Conservation (phyloP, 2,888 invertebrate species). For the Acholoe squamosa region DNA sequence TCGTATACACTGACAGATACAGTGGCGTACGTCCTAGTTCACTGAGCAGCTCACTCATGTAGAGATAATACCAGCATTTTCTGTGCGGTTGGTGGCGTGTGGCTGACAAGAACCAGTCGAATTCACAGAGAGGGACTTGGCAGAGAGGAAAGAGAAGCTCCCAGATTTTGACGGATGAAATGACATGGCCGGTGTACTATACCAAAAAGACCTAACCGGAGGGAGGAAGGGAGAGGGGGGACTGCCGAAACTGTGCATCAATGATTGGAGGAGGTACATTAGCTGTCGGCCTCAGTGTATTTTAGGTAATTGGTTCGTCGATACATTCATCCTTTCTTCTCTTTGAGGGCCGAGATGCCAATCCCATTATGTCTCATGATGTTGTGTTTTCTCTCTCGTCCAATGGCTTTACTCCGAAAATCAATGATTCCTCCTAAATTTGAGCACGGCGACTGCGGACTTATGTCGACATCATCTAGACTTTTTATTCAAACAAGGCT, state of each 20-base stretch:
- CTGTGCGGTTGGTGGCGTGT: neutral
- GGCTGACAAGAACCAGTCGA: slow-evolving; percentile 12
- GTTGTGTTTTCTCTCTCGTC: slow-evolving; percentile 59
- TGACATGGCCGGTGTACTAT: slow-evolving; percentile 41
- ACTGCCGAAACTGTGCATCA: slow-evolving; percentile 36
- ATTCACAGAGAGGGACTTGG: neutral
- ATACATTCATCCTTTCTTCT: slow-evolving; percentile 58
- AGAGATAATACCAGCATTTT: neutral
- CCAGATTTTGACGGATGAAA: slow-evolving; percentile 32
- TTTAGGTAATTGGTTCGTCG: slow-evolving; percentile 59
- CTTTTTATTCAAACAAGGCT: slow-evolving; percentile 43
- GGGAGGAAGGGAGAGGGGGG: neutral
- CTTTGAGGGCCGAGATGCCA: slow-evolving; percentile 45
- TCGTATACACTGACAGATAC: neutral
- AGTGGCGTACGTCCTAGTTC: slow-evolving; percentile 19
- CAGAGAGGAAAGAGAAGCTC: neutral
- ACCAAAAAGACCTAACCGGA: slow-evolving; percentile 22
- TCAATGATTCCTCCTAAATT: slow-evolving; percentile 54
- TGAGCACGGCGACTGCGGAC: neutral
- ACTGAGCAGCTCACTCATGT: slow-evolving; percentile 9
- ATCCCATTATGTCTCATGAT: slow-evolving; percentile 53
- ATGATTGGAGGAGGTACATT: slow-evolving; percentile 51
- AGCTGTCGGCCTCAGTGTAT: slow-evolving; percentile 35
- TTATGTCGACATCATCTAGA: neutral
- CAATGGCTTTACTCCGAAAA: slow-evolving; percentile 43